phyloP scores from a whole-genome alignment of 2,113 vertebrate genomes.

The Pseudopipra pipra region DNA sequence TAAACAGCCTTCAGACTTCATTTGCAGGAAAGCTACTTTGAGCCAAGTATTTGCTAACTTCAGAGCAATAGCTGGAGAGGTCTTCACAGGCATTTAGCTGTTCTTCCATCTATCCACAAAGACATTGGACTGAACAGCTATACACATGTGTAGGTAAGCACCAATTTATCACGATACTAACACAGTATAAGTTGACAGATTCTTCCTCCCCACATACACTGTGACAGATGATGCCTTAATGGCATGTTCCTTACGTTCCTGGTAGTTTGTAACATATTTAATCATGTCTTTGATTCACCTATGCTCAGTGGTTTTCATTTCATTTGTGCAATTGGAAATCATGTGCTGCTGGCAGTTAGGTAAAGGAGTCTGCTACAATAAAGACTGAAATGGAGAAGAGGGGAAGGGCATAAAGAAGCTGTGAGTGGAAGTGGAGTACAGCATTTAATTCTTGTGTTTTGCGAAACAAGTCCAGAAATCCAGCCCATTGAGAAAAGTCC shows the following conservation, averaged over 20 bases:
- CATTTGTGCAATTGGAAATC: neutral
- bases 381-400: neutral
- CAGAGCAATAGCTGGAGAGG: neutral
- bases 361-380: neutral
- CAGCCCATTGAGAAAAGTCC: neutral
- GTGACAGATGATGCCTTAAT: neutral
- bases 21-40: constrained; percentile 1
- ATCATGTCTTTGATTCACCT: neutral
- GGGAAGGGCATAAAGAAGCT: neutral
- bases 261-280: neutral
- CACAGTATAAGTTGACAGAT: neutral
- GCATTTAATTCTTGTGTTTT: constrained; percentile 14
- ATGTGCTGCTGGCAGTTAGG: neutral
- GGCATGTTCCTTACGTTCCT: neutral
- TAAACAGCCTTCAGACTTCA: constrained; percentile 36
- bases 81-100: neutral
- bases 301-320: neutral
- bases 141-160: neutral
- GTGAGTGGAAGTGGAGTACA: neutral
- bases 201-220: neutral
- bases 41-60: constrained; percentile 26
- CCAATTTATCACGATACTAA: neutral
- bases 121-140: neutral
- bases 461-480: constrained; percentile 12
- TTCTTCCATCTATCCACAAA: neutral